Base-by-base conservation (phyloP, 2,888 invertebrate species). In the Oeneis ivallda region DNA sequence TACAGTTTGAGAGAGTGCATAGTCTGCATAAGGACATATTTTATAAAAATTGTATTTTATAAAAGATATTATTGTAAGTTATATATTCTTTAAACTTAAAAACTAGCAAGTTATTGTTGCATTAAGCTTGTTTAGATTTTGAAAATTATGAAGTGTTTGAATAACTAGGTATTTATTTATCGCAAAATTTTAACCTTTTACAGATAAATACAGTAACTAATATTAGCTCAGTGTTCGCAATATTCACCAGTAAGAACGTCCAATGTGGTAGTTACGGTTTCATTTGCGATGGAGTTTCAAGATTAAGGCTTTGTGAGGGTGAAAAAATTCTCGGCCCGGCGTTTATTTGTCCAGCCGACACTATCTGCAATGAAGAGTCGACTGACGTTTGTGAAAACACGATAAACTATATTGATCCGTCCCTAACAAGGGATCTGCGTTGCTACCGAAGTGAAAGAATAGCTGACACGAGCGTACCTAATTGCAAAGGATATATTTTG, bases 401-500 rank as follows among this genome's bases (percentile, higher is more conserved):
- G 1, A 74, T 82, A 11, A 90, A 86, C 69, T 86, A 85, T 53
- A 80, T 91, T 17, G 90, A 88, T 57, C 85, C 89, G 1, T 68
- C 79, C 0, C 70, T 89, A 32, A 84, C 81, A 0, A 82, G 79
- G 66, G 80, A 76, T 11, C 73, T 89, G 2, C 79, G 82, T 10
- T 91, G 90, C 64, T 80, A 82, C 41, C 82, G 84, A 59, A 84
- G 87, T 66, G 89, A 92, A 73, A 82, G 92, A 67, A 81, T 92
- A 9, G 87, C 86, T 0, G 92, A 92, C 65, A 85, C 89, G 0
- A 86, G 76, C 62, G 86, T 91, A 0, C 83, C 88, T 0, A 85
- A 81, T 4, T 92, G 92, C 74, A 92, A 92, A 75, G 91, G 90
- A 8, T 92, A 92, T 71, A 90, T 92, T 49, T 76, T 92, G 0